Conservation (phyloP, 2,888 invertebrate species). For the Siphonodentalium dalli region DNA sequence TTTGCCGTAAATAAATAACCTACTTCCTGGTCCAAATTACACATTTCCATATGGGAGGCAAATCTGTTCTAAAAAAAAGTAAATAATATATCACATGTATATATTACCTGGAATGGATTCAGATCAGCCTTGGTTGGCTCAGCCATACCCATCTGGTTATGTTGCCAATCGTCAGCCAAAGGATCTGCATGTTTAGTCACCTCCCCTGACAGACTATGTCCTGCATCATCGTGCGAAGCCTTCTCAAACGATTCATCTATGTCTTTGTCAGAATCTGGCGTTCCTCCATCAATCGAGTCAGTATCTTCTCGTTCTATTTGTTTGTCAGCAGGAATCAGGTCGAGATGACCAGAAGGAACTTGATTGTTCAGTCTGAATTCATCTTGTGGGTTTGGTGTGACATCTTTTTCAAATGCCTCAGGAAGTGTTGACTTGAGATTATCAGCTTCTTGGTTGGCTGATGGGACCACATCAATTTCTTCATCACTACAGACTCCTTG, state of each 20-base stretch:
- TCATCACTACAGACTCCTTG: constrained; percentile 21
- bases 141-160: neutral
- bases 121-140: no score
- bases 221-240: neutral
- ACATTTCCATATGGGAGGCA: no score
- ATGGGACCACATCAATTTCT: constrained; percentile 28
- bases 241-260: constrained; percentile 26
- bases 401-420: constrained; percentile 42
- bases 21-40: no score
- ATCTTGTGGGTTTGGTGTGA: constrained; percentile 32
- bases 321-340: no score
- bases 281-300: constrained; percentile 38
- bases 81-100: no score
- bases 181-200: constrained; percentile 22
- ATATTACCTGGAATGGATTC: no score
- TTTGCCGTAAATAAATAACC: no score
- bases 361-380: no score
- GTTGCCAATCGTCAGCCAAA: neutral
- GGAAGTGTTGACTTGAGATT: constrained; percentile 34
- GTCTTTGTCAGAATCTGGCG: constrained; percentile 35
- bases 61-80: no score
- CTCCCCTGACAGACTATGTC: neutral
- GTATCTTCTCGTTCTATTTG: constrained; percentile 30
- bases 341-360: neutral
- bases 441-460: constrained; percentile 30